Base-by-base conservation (phyloP, 2,888 invertebrate species). In the Stictocephala bisonia region DNA sequence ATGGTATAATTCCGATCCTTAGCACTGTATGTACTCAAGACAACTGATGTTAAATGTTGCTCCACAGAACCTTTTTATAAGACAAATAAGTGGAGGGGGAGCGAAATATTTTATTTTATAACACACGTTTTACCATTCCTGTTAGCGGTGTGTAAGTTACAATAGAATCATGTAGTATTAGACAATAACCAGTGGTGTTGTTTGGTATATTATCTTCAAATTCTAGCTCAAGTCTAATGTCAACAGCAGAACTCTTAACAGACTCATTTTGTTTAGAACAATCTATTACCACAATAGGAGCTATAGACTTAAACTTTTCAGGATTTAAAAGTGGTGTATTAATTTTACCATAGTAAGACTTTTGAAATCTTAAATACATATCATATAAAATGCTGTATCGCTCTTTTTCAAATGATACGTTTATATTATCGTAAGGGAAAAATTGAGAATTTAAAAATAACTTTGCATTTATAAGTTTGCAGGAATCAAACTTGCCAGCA, bases 341-440 rank as follows among this genome's bases (percentile, higher is more conserved):
- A 22, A 27, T 13, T 71, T 41, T 70, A 44, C 51, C 64, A 70
- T 73, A 66, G 44, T 48, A 69, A 27, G 35, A 78, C 77, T 73
- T 50, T 75, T 78, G 78, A 74, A 81, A 80, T n/a, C 79, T 75
- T 3, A 68, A 48, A 74, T 79, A 81, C 79, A 80, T 79, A 2
- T 80, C 78, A 75, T 80, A 81, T 7, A 80, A 51, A 26, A 79
- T 18, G 20, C 80, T 77, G 71, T 50, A 80, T 29, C 79, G 75
- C 40, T 80, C 79, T 3, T 77, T 76, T 4, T 70, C 70, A 78
- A 81, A 81, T 44, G 80, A 77, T 20, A 81, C 24, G 76, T 82
- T 82, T 72, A 82, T 70, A 78, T 81, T 80, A 60, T 82, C 80
- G 77, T 83, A 83, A 0, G 83, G 82, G 78, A 81, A 83, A 15